Evolutionary conservation across 2,113 vertebrate species (phyloP).

Genomic region (Nothoprocta perdicaria): DNA sequence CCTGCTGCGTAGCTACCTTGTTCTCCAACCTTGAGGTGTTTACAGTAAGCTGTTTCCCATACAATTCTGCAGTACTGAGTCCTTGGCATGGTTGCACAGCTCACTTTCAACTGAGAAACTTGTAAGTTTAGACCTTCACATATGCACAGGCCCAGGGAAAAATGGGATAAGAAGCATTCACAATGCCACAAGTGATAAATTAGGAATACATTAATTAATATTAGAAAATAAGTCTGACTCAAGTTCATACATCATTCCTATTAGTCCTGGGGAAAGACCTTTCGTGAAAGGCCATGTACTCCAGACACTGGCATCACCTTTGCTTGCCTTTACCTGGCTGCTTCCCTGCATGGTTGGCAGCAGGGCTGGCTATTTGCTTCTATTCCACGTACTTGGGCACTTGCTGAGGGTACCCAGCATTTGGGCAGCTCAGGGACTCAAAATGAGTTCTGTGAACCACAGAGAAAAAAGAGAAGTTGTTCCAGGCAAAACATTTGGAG

Average conservation of each 20-base stretch:
- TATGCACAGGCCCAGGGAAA: neutral
- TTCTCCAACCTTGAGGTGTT: neutral
- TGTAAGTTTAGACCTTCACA: accelerated
- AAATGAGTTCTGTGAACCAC: accelerated
- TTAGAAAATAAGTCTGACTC: neutral
- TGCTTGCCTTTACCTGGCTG: neutral
- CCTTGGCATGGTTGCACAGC: neutral
- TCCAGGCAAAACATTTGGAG: neutral
- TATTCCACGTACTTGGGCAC: accelerated
- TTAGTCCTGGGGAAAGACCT: neutral
- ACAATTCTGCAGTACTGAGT: neutral
- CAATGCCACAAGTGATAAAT: neutral
- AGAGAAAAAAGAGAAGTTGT: neutral
- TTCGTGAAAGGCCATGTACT: neutral
- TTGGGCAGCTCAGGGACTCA: neutral
- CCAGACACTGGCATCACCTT: neutral
- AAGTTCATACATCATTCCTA: neutral
- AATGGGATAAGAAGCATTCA: too few species aligned
- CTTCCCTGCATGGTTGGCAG: neutral
- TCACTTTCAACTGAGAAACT: neutral
- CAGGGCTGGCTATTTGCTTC: neutral
- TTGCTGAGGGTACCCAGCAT: neutral
- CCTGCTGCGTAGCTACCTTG: neutral
- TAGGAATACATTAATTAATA: neutral
- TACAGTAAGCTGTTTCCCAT: neutral